phyloP scores from a whole-genome alignment of 2,888 invertebrate genomes.

The Osmoderma eremita region DNA sequence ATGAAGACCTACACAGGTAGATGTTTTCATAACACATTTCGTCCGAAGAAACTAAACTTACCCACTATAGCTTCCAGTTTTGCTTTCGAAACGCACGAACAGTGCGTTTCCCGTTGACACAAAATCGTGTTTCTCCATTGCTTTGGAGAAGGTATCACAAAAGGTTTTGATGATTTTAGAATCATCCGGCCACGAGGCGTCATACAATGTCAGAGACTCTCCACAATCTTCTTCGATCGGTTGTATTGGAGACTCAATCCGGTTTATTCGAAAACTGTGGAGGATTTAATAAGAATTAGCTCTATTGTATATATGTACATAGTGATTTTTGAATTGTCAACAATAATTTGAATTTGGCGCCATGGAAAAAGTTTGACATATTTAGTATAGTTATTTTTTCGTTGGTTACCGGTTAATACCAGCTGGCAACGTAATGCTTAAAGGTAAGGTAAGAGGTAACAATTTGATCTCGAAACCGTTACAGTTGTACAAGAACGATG shows the following conservation, averaged over 20 bases:
- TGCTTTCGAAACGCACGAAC: conserved; percentile 89
- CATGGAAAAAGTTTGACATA: too few species aligned
- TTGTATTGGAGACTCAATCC: conserved; percentile 87
- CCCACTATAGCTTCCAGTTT: conserved; percentile 92
- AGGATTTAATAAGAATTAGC: not conserved
- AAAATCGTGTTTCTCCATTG: conserved; percentile 93
- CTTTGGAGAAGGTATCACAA: conserved; percentile 92
- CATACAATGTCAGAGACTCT: conserved; percentile 89
- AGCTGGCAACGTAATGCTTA: too few species aligned
- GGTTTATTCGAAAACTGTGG: conserved; percentile 84
- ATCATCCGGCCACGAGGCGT: conserved; percentile 87
- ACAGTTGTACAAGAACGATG: too few species aligned
- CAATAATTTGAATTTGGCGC: not conserved
- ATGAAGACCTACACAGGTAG: conserved; percentile 74
- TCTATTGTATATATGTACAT: too few species aligned
- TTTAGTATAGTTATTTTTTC: too few species aligned
- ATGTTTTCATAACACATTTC: not conserved
- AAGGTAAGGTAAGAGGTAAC: too few species aligned
- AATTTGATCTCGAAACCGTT: too few species aligned
- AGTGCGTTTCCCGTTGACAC: conserved; percentile 88
- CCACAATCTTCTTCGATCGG: conserved; percentile 90
- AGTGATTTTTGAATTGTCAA: not conserved
- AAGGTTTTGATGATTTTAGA: conserved; percentile 92
- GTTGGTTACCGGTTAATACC: too few species aligned
- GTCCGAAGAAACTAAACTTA: conserved; percentile 58